These are phyloP conservation scores for Heliopora coerulea DNA, from an alignment of 92 coral and sea anemone genomes.

Conservation along the genomic window DNA sequence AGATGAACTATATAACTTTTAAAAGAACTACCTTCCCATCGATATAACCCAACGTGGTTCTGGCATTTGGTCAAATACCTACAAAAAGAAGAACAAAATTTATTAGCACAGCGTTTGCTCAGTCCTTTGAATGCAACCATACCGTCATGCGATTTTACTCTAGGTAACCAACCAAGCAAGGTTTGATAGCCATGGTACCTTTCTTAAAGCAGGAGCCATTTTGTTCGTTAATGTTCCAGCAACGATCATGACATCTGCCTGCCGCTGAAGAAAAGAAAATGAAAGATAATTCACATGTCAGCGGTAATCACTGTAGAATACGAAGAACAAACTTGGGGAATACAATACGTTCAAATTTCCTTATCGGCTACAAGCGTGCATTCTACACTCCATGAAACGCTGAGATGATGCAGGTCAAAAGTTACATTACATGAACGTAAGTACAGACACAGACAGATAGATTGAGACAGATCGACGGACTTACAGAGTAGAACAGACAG, in stretches of 20 bases:
- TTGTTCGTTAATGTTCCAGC: constrained; percentile 99
- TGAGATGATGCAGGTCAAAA: background rate
- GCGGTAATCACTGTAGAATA: too few species aligned
- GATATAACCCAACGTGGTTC: constrained; percentile 99
- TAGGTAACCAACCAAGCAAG: background rate
- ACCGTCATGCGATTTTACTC: too few species aligned
- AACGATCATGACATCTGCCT: constrained; percentile 99
- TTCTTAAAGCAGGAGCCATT: constrained; percentile 99
- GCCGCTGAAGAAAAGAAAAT: constrained; percentile 59
- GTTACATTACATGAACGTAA: too few species aligned
- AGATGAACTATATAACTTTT: too few species aligned
- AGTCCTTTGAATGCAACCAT: too few species aligned
- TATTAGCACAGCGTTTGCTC: background rate
- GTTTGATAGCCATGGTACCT: constrained; percentile 42
- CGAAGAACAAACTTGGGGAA: too few species aligned
- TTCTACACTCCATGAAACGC: too few species aligned
- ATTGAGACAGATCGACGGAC: too few species aligned
- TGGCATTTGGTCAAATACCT: constrained; percentile 98
- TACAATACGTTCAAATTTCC: too few species aligned
- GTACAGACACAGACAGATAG: too few species aligned
- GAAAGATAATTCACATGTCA: background rate
- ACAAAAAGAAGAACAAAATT: background rate
- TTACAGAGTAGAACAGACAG: too few species aligned
- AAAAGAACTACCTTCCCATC: constrained; percentile 99
- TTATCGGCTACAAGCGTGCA: too few species aligned